These are phyloP conservation scores for Rhynchopsitta pachyrhyncha DNA, from an alignment of 2,113 vertebrate genomes.

Conservation along the genomic window DNA sequence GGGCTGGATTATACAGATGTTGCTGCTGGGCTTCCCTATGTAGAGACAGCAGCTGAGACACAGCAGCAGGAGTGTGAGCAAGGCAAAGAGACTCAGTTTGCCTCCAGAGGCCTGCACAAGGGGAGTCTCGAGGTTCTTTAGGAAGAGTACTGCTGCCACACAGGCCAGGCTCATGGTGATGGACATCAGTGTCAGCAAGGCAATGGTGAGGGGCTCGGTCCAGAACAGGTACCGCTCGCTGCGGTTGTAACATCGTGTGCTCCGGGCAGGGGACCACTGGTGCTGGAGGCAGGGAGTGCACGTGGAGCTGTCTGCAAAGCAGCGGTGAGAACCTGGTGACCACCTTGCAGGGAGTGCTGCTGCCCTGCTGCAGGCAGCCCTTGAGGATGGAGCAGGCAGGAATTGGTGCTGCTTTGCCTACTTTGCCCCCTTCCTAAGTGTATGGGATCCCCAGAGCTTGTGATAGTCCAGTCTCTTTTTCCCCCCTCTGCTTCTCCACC, in stretches of 20 bases:
- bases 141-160: constrained; percentile 62
- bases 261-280: constrained; percentile 78
- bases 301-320: constrained; percentile 72
- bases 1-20: constrained; percentile 75
- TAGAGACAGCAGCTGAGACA: constrained; percentile 77
- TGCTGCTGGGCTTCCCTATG: constrained; percentile 71
- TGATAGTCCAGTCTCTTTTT: background rate
- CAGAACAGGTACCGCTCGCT: constrained; percentile 73
- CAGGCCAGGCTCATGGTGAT: constrained; percentile 49
- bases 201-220: constrained; percentile 52
- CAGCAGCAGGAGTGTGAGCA: constrained; percentile 71
- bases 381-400: background rate
- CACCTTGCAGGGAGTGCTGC: background rate
- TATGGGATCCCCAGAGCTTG: background rate
- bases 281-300: constrained; percentile 73
- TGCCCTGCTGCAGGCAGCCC: background rate
- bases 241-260: constrained; percentile 73
- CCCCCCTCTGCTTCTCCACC: background rate
- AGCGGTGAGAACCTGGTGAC: background rate
- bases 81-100: constrained; percentile 52
- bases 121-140: constrained; percentile 57
- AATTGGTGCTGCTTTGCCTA: background rate
- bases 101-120: constrained; percentile 79
- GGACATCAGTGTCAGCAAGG: constrained; percentile 38
- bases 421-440: too few species aligned